Conservation (phyloP, 2,797 vertebrate genomes). For the Danio albolineatus region DNA sequence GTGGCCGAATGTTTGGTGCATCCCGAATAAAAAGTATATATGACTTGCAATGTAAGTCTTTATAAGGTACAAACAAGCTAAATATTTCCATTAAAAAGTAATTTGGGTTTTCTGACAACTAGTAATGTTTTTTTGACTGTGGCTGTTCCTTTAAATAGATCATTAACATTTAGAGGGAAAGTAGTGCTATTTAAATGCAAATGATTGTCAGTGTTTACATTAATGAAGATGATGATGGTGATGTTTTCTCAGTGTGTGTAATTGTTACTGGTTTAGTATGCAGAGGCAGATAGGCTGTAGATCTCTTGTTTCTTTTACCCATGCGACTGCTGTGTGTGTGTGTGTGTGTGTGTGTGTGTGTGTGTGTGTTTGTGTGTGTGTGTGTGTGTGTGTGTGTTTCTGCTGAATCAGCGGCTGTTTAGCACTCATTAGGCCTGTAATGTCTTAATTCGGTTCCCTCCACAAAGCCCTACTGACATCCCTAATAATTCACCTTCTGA, state of each 20-base stretch:
- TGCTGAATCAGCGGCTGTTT: slow-evolving; percentile 45
- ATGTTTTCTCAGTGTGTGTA: slow-evolving; percentile 3
- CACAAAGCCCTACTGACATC: slow-evolving; percentile 39
- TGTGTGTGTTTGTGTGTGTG: slow-evolving; percentile 6
- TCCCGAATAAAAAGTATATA: no score
- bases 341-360: no score
- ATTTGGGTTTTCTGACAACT: background rate
- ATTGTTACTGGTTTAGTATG: slow-evolving; percentile 25
- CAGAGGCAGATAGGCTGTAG: background rate
- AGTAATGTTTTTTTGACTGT: background rate
- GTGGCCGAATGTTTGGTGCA: no score
- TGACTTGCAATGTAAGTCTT: no score
- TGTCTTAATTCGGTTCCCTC: slow-evolving; percentile 53
- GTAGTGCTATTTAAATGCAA: slow-evolving; percentile 2
- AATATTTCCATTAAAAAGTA: background rate
- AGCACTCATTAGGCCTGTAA: slow-evolving; percentile 55
- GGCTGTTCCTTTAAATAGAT: background rate
- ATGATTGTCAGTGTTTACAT: background rate
- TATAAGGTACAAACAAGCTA: no score
- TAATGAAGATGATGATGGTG: slow-evolving; percentile 12
- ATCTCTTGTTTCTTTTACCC: slow-evolving; percentile 7
- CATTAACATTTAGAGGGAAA: background rate
- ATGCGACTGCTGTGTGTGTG: slow-evolving; percentile 25
- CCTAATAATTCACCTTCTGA: slow-evolving; percentile 45
- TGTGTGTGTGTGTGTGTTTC: background rate